A percentile compares a stretch with the other conserved stretches of the same genome.
These are phyloP conservation scores for Sebastes trivittatus DNA, from an alignment of 2,797 vertebrate genomes.

Conservation along the genomic window DNA sequence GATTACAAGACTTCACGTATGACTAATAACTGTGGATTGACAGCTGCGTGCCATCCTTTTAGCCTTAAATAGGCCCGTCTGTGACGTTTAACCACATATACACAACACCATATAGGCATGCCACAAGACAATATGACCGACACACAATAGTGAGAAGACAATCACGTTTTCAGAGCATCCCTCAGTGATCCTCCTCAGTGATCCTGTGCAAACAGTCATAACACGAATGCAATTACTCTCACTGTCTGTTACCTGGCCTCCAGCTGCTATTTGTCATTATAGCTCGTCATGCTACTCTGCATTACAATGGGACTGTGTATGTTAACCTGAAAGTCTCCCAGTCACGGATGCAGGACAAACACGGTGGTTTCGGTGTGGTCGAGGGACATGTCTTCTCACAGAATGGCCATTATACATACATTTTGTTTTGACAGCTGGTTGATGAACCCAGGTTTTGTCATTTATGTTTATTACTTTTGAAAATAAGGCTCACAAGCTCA, in stretches of 20 bases:
- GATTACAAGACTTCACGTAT: background rate
- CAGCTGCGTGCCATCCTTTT: background rate
- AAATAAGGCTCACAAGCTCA: background rate
- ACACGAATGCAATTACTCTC: constrained; percentile 8
- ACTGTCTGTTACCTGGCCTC: constrained; percentile 11
- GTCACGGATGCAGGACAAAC: constrained; percentile 47
- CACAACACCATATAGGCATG: background rate
- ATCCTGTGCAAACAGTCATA: constrained; percentile 56
- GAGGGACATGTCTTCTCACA: background rate
- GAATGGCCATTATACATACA: background rate
- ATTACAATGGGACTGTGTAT: constrained; percentile 12
- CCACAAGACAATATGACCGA: background rate
- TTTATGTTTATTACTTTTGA: background rate
- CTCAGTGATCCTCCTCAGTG: constrained; percentile 5
- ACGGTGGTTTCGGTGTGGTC: background rate
- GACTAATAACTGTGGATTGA: background rate
- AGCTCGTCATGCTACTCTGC: background rate
- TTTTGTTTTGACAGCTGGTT: constrained; percentile 48
- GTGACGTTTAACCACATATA: constrained; percentile 4
- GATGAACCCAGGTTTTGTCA: background rate
- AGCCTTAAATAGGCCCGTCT: constrained; percentile 54
- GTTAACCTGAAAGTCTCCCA: background rate
- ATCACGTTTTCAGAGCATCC: background rate
- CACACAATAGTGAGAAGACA: constrained; percentile 1
- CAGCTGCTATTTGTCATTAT: constrained; percentile 39